Conservation (phyloP, 2,797 vertebrate species). For the Phaenicophaeus curvirostris region DNA sequence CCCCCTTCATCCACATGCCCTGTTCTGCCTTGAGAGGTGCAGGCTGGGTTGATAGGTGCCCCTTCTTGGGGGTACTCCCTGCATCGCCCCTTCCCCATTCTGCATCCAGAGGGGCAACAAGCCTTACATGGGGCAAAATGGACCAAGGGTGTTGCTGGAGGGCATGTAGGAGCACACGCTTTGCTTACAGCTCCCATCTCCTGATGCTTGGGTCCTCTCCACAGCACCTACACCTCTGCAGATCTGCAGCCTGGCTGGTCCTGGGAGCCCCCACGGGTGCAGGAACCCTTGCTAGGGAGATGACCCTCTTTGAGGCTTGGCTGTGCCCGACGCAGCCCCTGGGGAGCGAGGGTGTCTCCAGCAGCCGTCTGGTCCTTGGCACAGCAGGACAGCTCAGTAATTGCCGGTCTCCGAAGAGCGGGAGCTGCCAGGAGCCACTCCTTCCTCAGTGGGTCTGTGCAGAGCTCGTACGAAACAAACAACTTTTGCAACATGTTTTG, state of each 20-base stretch:
- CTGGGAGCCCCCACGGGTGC: rapidly evolving
- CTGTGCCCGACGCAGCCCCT: neutral
- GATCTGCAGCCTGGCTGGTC: neutral
- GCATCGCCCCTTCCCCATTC: neutral
- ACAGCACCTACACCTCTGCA: rapidly evolving
- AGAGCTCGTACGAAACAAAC: constrained; percentile 43
- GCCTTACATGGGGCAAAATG: rapidly evolving
- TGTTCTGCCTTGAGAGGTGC: neutral
- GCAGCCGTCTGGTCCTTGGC: constrained; percentile 11
- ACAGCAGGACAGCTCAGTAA: neutral
- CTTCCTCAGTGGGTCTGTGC: neutral
- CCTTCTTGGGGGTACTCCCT: neutral
- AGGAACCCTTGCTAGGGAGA: neutral
- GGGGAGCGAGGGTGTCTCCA: constrained; percentile 22
- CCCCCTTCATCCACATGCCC: rapidly evolving
- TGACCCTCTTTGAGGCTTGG: rapidly evolving
- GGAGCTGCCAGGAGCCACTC: constrained; percentile 53
- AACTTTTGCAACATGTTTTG: constrained; percentile 67
- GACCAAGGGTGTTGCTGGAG: neutral
- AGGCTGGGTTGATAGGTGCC: neutral
- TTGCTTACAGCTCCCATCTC: rapidly evolving
- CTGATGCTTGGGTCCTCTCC: neutral
- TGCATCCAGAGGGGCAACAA: rapidly evolving
- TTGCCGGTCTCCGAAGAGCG: neutral
- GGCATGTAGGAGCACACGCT: neutral